Base-by-base conservation (phyloP, 2,888 invertebrate genomes). In the Rhogogaster chlorosoma region DNA sequence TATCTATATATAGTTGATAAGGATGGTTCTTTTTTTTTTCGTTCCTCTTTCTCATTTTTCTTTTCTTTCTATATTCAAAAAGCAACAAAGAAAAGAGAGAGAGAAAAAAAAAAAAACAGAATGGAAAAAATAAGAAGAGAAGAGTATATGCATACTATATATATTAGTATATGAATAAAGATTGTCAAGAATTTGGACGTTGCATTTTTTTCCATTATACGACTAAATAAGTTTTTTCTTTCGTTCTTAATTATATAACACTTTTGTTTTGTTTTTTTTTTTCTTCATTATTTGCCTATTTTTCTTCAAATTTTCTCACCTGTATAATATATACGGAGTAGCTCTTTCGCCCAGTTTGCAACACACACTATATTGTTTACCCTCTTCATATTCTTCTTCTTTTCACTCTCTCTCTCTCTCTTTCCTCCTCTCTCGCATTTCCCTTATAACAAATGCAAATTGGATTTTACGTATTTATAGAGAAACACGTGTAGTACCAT, bases 381-480 rank as follows among this genome's bases (percentile, higher is more conserved):
- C 10, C 26, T 61, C n/a, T 61, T 10, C 32, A 64, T 22, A 29
- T 71, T 38, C 71, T 83, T 73, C 73, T 87, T 86, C 85, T 87
- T 84, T 45, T 45, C 49, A 18, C 67, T 84, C 53, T 71, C 82
- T 82, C 86, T 86, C 82, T 38, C 80, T 75, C 22, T 53, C 82
- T 84, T 64, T 71, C 57, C 61, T 70, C 29, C 49, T 73, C 10
- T 42, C 22, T 45, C 70, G 4, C 22, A 22, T 85, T 57, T 70
- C 80, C 38, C 64, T 84, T 6, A 83, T 67, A 57, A 85, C 70
- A 45, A 71, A 85, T 87, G 88, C 84, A 89, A 89, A 89, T 88
- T 87, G 86, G 86, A 88, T 88, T 88, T 88, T 87, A 86, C 86
- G 86, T 87, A 88, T 88, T 88, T 88, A 87, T 86, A 83, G 45